phyloP scores from a whole-genome alignment of 1,140 invertebrate genomes.

The Bemisia tabaci region DNA sequence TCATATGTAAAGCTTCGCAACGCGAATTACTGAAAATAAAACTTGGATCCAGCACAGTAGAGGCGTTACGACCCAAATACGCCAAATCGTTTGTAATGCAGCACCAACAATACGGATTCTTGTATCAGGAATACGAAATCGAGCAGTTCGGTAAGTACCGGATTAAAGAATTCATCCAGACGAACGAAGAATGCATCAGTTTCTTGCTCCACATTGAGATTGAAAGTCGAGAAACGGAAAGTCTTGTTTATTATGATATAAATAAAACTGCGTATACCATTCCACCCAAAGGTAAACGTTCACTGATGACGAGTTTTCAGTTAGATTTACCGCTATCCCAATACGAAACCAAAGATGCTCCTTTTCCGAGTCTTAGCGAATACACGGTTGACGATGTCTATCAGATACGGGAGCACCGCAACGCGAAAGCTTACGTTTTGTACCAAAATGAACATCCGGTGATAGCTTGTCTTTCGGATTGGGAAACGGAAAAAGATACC shows the following conservation, averaged over 20 bases:
- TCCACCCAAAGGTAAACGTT: neutral
- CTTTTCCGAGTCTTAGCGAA: neutral
- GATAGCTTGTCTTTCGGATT: neutral
- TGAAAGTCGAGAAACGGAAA: neutral
- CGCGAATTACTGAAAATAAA: no score
- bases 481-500: neutral
- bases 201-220: neutral
- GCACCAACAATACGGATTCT: neutral
- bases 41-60: no score
- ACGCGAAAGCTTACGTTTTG: neutral
- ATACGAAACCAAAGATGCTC: neutral
- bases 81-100: neutral
- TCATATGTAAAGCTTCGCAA: no score
- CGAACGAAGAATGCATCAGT: neutral
- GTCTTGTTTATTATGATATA: neutral
- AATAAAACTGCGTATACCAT: neutral
- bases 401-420: neutral
- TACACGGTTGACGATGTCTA: neutral
- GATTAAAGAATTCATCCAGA: neutral
- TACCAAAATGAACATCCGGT: neutral
- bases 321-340: neutral
- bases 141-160: neutral
- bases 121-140: neutral
- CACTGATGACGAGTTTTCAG: neutral
- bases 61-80: neutral